Evolutionary conservation across 2,888 invertebrate species (phyloP).

Genomic region (Tiliacea citrago): DNA sequence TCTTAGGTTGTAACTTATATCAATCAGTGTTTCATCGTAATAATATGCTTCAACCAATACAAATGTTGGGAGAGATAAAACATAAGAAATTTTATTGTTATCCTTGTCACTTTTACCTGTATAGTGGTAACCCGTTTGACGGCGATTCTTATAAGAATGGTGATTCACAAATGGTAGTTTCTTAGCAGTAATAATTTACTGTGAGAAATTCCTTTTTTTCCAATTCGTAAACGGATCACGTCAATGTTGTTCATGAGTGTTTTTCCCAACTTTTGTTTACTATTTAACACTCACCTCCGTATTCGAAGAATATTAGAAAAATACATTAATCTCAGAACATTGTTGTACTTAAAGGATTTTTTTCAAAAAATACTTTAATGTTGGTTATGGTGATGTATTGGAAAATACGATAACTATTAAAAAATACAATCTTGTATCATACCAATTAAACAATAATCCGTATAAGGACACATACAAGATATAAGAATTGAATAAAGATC

Average conservation of each 20-base stretch:
- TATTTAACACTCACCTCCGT: conserved; percentile 60
- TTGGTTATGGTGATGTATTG: not conserved
- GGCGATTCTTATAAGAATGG: conserved; percentile 17
- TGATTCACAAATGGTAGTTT: conserved; percentile 26
- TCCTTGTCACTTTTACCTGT: conserved; percentile 23
- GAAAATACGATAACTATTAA: conserved; percentile 10
- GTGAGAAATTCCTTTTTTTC: conserved; percentile 31
- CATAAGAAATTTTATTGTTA: not conserved
- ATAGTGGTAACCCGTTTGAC: conserved; percentile 18
- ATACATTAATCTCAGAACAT: not conserved
- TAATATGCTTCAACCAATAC: not conserved
- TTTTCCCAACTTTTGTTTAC: conserved; percentile 67
- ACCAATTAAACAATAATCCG: conserved; percentile 61
- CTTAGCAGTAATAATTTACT: conserved; percentile 7
- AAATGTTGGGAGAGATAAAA: not conserved
- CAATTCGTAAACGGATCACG: conserved; percentile 23
- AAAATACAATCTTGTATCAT: conserved; percentile 33
- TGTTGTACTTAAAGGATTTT: not conserved
- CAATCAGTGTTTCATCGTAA: not conserved
- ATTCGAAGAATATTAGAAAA: conserved; percentile 60
- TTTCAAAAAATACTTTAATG: not conserved
- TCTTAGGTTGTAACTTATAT: not conserved
- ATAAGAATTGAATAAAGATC: conserved; percentile 58
- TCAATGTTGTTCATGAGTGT: conserved; percentile 62
- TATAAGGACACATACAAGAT: conserved; percentile 51